These are phyloP conservation scores for Poeciliopsis retropinna DNA, from an alignment of 2,113 vertebrate genomes.

Conservation along the genomic window DNA sequence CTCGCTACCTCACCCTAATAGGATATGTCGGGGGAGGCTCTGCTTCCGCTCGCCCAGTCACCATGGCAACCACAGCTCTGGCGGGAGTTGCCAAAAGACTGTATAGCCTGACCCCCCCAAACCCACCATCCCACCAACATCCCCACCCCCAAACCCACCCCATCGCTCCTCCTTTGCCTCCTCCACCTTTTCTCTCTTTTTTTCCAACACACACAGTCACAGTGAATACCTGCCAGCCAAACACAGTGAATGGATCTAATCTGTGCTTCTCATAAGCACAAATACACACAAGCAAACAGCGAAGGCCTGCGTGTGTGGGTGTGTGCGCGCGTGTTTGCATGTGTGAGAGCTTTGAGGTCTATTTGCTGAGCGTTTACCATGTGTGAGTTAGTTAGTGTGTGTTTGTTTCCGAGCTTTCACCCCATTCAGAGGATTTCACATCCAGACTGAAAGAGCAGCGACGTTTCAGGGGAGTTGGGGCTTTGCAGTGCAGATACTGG, in stretches of 20 bases:
- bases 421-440: constrained; percentile 40
- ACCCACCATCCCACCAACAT: constrained; percentile 17
- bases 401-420: constrained; percentile 17
- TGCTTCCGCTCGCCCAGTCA: constrained; percentile 75
- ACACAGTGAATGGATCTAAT: constrained; percentile 61
- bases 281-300: constrained; percentile 32
- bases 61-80: constrained; percentile 80
- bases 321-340: constrained; percentile 11
- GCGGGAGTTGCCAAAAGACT: constrained; percentile 79
- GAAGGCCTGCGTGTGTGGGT: constrained; percentile 25
- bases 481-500: constrained; percentile 43
- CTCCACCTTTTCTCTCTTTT: constrained; percentile 67
- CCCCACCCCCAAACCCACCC: constrained; percentile 13
- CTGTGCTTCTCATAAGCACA: constrained; percentile 39
- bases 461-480: constrained; percentile 1
- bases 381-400: constrained; percentile 34
- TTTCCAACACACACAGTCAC: constrained; percentile 45
- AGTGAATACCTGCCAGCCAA: constrained; percentile 63
- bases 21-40: constrained; percentile 79
- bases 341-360: constrained; percentile 49
- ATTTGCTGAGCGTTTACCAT: constrained; percentile 59
- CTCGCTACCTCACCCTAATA: constrained; percentile 67
- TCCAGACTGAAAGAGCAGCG: constrained; percentile 18
- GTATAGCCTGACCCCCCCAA: constrained; percentile 69
- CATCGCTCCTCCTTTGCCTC: constrained; percentile 28